Conservation (phyloP, 2,888 invertebrate species). For the Lochmaea capreae region DNA sequence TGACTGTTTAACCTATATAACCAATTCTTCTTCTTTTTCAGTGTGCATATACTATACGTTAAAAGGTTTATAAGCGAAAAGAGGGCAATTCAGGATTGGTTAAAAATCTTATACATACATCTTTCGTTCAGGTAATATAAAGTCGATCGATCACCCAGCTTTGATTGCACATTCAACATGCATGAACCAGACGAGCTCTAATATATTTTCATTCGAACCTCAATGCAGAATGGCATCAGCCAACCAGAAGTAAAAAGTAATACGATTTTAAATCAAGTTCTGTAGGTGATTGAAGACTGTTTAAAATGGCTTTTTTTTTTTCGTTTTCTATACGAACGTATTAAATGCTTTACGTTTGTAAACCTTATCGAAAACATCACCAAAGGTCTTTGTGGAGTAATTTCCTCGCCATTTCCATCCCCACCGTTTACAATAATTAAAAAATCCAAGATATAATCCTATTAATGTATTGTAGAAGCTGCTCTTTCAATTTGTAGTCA, state of each 20-base stretch:
- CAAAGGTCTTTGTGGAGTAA: too few relatives aligned
- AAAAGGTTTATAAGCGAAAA: neutral
- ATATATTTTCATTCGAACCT: neutral
- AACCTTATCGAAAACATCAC: neutral
- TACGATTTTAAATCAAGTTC: neutral
- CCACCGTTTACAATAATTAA: too few relatives aligned
- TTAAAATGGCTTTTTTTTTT: neutral
- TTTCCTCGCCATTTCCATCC: too few relatives aligned
- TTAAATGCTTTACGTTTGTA: neutral
- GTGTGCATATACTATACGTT: neutral
- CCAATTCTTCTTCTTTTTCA: neutral
- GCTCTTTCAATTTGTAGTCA: constrained; percentile 16
- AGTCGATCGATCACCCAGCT: neutral
- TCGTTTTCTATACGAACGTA: neutral
- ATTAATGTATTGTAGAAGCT: constrained; percentile 7
- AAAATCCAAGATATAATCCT: too few relatives aligned
- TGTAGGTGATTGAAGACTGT: constrained; percentile 1
- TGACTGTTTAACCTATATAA: too few relatives aligned
- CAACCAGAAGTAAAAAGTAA: neutral
- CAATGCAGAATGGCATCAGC: neutral
- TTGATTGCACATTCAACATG: constrained; percentile 7
- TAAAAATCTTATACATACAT: neutral
- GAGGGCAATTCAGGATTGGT: neutral
- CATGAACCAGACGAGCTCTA: constrained; percentile 3
- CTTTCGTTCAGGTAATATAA: constrained; percentile 10